Percentiles rank a stretch among this genome's conserved stretches.
Conservation (phyloP, 2,113 vertebrate genomes). For the Phasianus colchicus region DNA sequence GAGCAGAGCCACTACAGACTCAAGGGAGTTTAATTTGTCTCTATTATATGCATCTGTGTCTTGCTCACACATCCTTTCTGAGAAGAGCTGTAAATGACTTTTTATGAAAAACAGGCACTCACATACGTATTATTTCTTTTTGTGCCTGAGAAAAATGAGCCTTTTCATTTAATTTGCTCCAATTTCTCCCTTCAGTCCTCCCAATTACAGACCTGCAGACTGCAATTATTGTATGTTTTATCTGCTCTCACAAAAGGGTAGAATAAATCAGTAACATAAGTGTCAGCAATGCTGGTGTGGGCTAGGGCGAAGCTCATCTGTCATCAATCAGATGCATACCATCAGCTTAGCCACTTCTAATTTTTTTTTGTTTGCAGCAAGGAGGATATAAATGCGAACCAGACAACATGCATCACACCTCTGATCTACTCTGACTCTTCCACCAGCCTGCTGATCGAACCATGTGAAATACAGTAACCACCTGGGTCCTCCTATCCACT, state of each 20-base stretch:
- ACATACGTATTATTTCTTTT: background rate
- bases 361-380: background rate
- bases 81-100: background rate
- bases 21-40: background rate
- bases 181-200: constrained; percentile 17
- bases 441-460: background rate
- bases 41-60: background rate
- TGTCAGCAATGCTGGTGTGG: background rate
- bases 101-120: background rate
- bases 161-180: constrained; percentile 42
- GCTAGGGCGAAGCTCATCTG: background rate
- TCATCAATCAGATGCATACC: background rate
- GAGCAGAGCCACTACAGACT: background rate
- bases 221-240: background rate
- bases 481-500: background rate
- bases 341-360: background rate
- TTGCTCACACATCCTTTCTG: background rate
- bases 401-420: background rate
- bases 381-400: background rate
- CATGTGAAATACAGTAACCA: background rate
- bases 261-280: background rate
- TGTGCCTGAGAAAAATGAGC: constrained; percentile 17
- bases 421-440: background rate
- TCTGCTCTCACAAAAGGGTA: background rate
- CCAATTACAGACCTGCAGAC: background rate